These are phyloP conservation scores for Alethe castanea DNA, from an alignment of 2,113 vertebrate genomes.

Conservation along the genomic window DNA sequence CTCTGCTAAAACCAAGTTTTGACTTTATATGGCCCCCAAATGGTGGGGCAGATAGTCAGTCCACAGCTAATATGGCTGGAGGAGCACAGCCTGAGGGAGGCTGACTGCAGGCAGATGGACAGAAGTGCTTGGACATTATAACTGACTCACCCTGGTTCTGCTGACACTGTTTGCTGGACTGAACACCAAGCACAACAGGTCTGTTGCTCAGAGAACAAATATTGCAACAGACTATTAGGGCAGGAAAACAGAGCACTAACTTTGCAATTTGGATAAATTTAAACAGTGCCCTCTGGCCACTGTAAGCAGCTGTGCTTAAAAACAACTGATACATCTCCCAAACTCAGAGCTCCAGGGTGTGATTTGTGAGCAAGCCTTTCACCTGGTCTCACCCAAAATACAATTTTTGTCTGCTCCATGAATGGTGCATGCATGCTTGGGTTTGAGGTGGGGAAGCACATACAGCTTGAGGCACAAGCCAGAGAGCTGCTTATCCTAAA, in stretches of 20 bases:
- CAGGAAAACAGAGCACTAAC: background rate
- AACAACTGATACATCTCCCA: background rate
- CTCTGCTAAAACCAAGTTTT: background rate
- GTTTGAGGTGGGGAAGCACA: background rate
- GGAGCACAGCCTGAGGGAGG: background rate
- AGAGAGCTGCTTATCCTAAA: background rate
- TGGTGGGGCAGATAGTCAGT: background rate
- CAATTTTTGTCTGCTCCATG: background rate
- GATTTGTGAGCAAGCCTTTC: background rate
- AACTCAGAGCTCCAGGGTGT: background rate
- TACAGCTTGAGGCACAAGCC: background rate
- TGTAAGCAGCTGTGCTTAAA: background rate
- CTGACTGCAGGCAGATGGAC: background rate
- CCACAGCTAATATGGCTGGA: accelerated
- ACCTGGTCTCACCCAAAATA: background rate
- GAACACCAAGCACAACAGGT: background rate
- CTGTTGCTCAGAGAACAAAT: background rate
- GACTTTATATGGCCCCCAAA: background rate
- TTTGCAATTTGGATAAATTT: background rate
- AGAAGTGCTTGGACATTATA: background rate
- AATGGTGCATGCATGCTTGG: background rate
- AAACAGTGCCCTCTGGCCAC: background rate
- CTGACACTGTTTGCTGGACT: accelerated
- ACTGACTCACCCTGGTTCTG: background rate
- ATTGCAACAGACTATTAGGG: background rate